Conservation (phyloP, 2,113 vertebrate genomes). For the Psammodynastes pulverulentus region DNA sequence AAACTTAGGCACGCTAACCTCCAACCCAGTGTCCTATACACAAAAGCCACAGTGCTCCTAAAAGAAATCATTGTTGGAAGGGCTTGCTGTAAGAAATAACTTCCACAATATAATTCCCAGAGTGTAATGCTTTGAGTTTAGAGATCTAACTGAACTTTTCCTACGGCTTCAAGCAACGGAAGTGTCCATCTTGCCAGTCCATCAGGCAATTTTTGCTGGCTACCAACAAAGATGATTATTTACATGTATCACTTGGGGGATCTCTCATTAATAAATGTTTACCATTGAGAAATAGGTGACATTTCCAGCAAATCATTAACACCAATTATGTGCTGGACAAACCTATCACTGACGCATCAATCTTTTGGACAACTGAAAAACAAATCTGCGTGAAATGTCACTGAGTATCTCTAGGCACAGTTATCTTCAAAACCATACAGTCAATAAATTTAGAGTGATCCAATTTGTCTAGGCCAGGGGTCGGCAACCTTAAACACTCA, state of each 20-base stretch:
- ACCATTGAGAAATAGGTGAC: neutral
- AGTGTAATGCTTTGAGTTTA: neutral
- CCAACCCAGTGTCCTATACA: neutral
- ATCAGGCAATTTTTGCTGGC: neutral
- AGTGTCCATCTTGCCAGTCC: neutral
- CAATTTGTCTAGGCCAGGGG: neutral
- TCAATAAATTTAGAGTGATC: neutral
- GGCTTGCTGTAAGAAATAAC: neutral
- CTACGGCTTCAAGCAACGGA: neutral
- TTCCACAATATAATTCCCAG: neutral
- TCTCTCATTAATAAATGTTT: neutral
- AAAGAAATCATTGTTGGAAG: neutral
- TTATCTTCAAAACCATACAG: neutral
- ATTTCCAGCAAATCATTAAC: fast-evolving
- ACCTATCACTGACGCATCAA: conserved; percentile 20
- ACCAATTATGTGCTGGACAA: conserved; percentile 3
- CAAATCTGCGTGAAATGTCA: neutral
- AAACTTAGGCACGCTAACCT: neutral
- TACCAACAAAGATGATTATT: neutral
- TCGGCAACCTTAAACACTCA: too few species aligned
- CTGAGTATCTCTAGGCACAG: neutral
- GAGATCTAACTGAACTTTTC: neutral
- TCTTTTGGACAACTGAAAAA: neutral
- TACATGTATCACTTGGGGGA: neutral
- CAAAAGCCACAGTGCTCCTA: neutral